A percentile compares a stretch with the other conserved stretches of the same genome.
Evolutionary conservation across 2,113 vertebrate genomes (phyloP).

Genomic region (Probosciger aterrimus): DNA sequence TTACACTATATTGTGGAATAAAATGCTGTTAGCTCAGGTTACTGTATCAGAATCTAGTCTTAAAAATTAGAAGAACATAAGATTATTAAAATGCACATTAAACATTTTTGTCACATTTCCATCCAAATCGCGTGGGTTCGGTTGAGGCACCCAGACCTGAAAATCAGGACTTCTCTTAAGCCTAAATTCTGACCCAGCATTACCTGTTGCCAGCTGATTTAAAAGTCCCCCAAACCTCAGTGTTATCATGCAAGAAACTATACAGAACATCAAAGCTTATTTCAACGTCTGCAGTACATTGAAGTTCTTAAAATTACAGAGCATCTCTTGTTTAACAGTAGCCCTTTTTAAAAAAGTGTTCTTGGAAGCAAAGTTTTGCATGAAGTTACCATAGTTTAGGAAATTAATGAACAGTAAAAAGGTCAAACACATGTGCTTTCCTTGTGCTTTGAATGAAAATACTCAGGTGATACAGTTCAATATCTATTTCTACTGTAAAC

Average conservation of each 20-base stretch:
- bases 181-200: neutral
- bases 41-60: neutral
- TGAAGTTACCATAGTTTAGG: neutral
- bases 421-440: neutral
- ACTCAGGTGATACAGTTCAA: neutral
- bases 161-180: neutral
- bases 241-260: neutral
- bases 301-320: neutral
- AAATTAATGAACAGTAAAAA: slow-evolving; percentile 14
- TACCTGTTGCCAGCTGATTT: slow-evolving; percentile 15
- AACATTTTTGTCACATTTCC: neutral
- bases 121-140: neutral
- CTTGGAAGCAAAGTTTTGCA: neutral
- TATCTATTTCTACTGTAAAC: neutral
- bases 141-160: neutral
- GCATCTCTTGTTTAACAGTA: neutral
- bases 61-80: neutral
- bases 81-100: neutral
- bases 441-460: neutral
- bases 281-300: neutral
- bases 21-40: neutral
- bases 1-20: neutral
- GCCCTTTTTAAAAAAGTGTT: neutral
- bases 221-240: slow-evolving; percentile 3
- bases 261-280: neutral